Conservation (phyloP, 2,797 vertebrate genomes). For the Salmo trutta region DNA sequence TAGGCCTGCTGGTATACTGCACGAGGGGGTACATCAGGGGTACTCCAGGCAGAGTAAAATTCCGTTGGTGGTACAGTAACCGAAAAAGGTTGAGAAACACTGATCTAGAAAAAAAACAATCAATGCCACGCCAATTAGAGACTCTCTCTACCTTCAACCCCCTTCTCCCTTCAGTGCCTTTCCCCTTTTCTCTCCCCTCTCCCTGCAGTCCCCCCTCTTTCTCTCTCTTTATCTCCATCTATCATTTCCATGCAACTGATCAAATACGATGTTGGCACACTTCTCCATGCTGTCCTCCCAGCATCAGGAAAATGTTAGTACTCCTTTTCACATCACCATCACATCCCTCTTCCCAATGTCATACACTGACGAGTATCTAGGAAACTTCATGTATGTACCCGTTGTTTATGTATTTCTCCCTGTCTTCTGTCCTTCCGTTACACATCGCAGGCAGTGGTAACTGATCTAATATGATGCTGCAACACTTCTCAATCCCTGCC, state of each 20-base stretch:
- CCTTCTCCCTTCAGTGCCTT: background rate
- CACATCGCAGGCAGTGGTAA: constrained; percentile 27
- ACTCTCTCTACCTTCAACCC: background rate
- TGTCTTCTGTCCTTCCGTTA: constrained; percentile 14
- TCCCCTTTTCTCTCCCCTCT: background rate
- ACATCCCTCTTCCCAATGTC: background rate
- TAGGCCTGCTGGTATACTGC: too few relatives aligned
- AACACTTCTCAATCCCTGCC: constrained; percentile 26
- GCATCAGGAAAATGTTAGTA: background rate
- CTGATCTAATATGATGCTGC: constrained; percentile 29
- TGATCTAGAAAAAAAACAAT: background rate
- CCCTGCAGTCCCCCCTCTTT: background rate
- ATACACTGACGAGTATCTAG: too few relatives aligned
- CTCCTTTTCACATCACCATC: background rate
- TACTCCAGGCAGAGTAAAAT: too few relatives aligned
- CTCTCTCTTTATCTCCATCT: background rate
- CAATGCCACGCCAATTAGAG: background rate
- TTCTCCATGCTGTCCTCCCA: background rate
- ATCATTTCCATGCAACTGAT: background rate
- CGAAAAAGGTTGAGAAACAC: too few relatives aligned
- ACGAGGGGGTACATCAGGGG: too few relatives aligned
- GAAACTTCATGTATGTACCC: background rate
- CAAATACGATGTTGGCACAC: background rate
- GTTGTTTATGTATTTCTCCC: constrained; percentile 28
- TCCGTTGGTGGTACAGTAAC: too few relatives aligned